Evolutionary conservation across 2,797 vertebrate species (phyloP).

Genomic region (Thripadectes ignobilis): DNA sequence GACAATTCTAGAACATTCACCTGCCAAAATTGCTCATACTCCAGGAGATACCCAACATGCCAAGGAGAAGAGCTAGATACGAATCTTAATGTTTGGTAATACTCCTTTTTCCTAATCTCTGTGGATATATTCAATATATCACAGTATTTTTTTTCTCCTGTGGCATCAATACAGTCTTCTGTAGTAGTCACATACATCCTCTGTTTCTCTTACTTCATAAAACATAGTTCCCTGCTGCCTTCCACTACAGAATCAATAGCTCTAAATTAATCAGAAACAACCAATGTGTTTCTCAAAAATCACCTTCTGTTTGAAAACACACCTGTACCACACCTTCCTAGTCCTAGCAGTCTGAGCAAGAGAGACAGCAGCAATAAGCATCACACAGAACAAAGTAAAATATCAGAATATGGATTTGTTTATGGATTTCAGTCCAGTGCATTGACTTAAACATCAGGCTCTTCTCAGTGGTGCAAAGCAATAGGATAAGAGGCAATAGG

Average conservation of each 20-base stretch:
- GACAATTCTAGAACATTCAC: not conserved
- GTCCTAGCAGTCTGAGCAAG: not conserved
- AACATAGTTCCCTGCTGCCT: not conserved
- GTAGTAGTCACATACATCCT: not conserved
- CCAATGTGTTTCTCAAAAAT: not conserved
- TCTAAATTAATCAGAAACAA: not conserved
- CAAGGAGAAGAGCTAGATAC: not conserved
- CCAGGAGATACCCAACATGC: not conserved
- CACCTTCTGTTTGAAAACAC: not conserved
- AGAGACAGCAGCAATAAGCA: not conserved
- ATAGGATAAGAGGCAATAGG: not conserved
- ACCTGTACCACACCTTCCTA: not conserved
- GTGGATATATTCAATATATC: not conserved
- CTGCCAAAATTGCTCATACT: not conserved
- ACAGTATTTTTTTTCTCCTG: not conserved
- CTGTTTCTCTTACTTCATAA: not conserved
- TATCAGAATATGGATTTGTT: not conserved
- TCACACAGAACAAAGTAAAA: not conserved
- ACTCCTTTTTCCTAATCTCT: not conserved
- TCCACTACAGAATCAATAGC: not conserved
- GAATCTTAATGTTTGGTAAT: not conserved
- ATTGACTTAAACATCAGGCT: not conserved
- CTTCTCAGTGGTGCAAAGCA: not conserved
- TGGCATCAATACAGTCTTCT: not conserved
- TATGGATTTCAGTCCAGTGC: not conserved